Base-by-base conservation (phyloP, 2,888 invertebrate genomes). In the Microctonus aethiopoides region DNA sequence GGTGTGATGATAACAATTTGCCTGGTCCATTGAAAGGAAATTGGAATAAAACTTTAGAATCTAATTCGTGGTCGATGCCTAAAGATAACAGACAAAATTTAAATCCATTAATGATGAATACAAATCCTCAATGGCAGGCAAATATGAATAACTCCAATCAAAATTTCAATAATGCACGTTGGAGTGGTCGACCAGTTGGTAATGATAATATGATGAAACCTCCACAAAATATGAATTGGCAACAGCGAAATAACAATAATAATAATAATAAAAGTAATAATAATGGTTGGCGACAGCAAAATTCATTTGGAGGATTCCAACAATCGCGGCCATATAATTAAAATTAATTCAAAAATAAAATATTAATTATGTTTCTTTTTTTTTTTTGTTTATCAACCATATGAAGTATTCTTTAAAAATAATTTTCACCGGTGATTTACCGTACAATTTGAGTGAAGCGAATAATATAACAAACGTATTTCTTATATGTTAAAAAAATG, bases 1-100 rank as follows among this genome's bases (percentile, higher is more conserved):
- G 86, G 86, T 84, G 80, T 3, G 86, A 86, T 29, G 85, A 86
- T 57, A 52, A 39, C 2, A 26, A 32, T 63, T n/a, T 71, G 11
- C 74, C 65, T 74, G 71, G 1, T 1, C 13, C 39, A 7, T 1
- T 1, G n/a, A 24, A 16, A 20, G 51, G 62, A 32, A 67, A 56
- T 36, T 80, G 80, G 78, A 56, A 39, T 11, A 77, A 79, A 57
- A 78, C 80, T 2, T 62, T 61, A 5, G 74, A 75, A 2, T 61
- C 64, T 7, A 76, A 79, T 5, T 71, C 73, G 54, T 79, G 81
- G 80, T 46, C 70, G 2, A 80, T 76, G 16, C 46, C 67, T 2
- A 76, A 75, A 67, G 78, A 78, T 20, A 74, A 69, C 68, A 81
- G 82, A 80, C 77, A 77, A 29, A 78, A 64, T 56, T 80, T 77